Evolutionary conservation across 64 coral and sea anemone species (phyloP).

Genomic region (Dendrophyllia cribrosa): DNA sequence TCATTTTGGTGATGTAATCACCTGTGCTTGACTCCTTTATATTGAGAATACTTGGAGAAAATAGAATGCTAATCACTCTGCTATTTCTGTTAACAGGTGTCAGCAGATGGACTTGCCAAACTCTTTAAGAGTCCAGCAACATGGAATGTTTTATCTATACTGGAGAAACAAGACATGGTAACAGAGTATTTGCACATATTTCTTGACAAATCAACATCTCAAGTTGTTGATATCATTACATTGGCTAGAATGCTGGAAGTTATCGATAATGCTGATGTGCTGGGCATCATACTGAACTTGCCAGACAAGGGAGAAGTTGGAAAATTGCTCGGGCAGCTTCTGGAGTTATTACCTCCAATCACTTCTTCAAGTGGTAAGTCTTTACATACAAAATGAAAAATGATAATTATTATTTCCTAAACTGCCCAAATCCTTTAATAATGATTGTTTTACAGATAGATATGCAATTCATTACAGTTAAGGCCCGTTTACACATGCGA

Average conservation of each 20-base stretch:
- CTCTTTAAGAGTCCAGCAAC: constrained; percentile 29
- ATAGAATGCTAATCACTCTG: not conserved
- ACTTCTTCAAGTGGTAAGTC: constrained; percentile 50
- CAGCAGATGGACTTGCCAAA: not conserved
- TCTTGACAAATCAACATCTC: not conserved
- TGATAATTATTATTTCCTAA: not conserved
- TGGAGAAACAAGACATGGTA: constrained; percentile 25
- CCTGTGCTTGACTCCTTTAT: too few relatives aligned
- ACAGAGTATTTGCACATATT: constrained; percentile 46
- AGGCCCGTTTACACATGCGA: too few relatives aligned
- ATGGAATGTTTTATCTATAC: constrained; percentile 36
- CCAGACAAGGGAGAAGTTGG: constrained; percentile 16
- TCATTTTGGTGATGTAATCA: too few relatives aligned
- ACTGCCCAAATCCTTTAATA: too few relatives aligned
- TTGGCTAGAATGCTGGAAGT: constrained; percentile 60
- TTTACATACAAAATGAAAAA: not conserved
- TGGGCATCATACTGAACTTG: constrained; percentile 49
- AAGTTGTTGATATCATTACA: constrained; percentile 14
- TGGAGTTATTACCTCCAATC: constrained; percentile 63
- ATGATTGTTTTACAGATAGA: too few relatives aligned
- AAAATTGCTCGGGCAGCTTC: constrained; percentile 42
- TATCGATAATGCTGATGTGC: constrained; percentile 36
- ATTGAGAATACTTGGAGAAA: too few relatives aligned
- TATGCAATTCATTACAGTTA: too few relatives aligned
- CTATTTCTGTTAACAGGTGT: not conserved